Percentiles rank a stretch among this genome's conserved stretches.
phyloP scores from a whole-genome alignment of 2,888 invertebrate genomes.

The Leucophenga maculata region DNA sequence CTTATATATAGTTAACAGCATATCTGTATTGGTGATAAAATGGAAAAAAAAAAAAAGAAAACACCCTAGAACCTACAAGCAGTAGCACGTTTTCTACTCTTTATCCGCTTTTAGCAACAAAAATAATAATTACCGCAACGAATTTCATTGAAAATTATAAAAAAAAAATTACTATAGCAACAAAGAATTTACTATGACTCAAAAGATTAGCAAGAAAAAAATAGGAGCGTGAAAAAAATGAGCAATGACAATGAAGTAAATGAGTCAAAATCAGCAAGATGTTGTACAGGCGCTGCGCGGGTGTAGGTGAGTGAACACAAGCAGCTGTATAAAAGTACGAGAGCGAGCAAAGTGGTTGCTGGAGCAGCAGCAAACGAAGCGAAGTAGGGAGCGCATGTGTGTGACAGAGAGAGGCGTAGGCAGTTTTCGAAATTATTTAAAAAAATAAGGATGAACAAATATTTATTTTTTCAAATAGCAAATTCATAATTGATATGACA shows the following conservation, averaged over 20 bases:
- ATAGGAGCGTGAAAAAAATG: no score
- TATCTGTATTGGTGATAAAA: neutral
- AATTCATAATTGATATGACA: slow-evolving; percentile 27
- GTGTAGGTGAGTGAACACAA: neutral
- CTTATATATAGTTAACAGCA: neutral
- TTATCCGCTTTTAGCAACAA: neutral
- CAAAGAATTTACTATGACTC: neutral
- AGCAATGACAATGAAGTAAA: slow-evolving; percentile 20
- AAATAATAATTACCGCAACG: neutral
- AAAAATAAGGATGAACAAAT: slow-evolving; percentile 19
- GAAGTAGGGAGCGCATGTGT: neutral
- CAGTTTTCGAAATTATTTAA: neutral
- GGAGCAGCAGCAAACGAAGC: neutral
- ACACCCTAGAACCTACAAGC: neutral
- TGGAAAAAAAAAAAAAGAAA: neutral
- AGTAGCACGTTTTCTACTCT: neutral
- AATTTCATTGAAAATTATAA: neutral
- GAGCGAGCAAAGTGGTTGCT: no score
- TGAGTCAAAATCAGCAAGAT: slow-evolving; percentile 15
- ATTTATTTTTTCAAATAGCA: slow-evolving; percentile 40
- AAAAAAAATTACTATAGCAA: slow-evolving; percentile 4
- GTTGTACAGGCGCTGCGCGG: neutral
- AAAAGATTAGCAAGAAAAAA: slow-evolving; percentile 1
- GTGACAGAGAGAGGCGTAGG: neutral
- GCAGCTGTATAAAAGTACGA: neutral